These are phyloP conservation scores for Dinoponera quadriceps DNA, from an alignment of 1,140 invertebrate genomes.

Conservation along the genomic window DNA sequence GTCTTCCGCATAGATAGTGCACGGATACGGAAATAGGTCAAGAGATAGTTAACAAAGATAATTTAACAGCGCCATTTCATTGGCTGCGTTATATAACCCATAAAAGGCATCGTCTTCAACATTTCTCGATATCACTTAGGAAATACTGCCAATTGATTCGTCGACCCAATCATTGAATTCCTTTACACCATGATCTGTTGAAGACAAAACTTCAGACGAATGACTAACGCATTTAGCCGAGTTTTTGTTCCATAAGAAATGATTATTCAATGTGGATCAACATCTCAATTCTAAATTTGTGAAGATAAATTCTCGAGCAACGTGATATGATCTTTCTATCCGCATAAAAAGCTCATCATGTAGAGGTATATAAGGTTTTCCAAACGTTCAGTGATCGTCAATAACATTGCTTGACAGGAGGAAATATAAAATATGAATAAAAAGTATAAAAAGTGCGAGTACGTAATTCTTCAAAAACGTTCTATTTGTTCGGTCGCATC, in stretches of 20 bases:
- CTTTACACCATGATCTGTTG: neutral
- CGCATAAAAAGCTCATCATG: neutral
- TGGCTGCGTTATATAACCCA: conserved; percentile 8
- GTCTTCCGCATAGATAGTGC: conserved; percentile 28
- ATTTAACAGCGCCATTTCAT: conserved; percentile 25
- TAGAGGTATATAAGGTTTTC: neutral
- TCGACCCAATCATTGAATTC: neutral
- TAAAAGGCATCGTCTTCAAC: neutral
- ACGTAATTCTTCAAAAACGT: neutral
- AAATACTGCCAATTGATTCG: neutral
- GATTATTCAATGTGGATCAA: conserved; percentile 8
- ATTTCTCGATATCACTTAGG: neutral
- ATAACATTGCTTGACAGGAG: neutral
- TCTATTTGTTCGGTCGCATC: no score
- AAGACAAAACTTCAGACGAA: neutral
- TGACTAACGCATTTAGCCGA: neutral
- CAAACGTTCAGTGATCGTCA: neutral
- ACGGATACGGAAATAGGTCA: conserved; percentile 16
- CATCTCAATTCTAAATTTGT: neutral
- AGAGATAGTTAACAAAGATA: neutral
- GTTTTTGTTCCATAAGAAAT: neutral
- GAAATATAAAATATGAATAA: neutral
- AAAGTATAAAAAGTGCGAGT: no score
- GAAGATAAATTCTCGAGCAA: neutral
- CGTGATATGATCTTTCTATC: neutral